phyloP scores from a whole-genome alignment of 2,797 vertebrate species.

The Galago senegalensis region DNA sequence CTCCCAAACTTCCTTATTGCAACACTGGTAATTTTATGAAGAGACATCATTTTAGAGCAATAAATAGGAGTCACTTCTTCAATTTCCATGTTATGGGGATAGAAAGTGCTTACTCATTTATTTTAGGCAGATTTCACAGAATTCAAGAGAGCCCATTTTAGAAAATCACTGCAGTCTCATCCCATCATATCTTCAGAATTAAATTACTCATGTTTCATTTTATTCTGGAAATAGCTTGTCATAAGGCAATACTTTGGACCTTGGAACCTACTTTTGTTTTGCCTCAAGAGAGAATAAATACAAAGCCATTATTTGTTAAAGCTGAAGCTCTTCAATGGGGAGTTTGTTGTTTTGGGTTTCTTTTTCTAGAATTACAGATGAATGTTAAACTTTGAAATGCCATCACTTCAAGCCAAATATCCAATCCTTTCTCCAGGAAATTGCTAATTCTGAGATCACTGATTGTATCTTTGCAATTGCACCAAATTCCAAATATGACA shows the following conservation, averaged over 20 bases:
- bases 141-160: conserved; percentile 63
- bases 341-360: background rate
- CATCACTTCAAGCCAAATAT: conserved; percentile 65
- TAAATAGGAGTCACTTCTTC: background rate
- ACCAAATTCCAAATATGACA: conserved; percentile 66
- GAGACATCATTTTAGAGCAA: conserved; percentile 33
- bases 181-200: conserved; percentile 51
- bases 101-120: conserved; percentile 42
- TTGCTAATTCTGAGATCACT: conserved; percentile 58
- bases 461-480: conserved; percentile 57
- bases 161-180: conserved; percentile 60
- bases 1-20: conserved; percentile 41
- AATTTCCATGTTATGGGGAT: background rate
- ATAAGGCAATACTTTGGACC: conserved; percentile 45
- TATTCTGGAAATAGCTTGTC: conserved; percentile 71
- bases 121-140: conserved; percentile 27
- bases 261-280: conserved; percentile 63
- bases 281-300: background rate
- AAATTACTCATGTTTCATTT: conserved; percentile 72
- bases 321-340: conserved; percentile 22
- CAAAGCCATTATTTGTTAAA: conserved; percentile 53
- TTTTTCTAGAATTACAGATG: conserved; percentile 50
- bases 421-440: conserved; percentile 41
- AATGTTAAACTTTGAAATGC: conserved; percentile 73
- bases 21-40: conserved; percentile 11